These are phyloP conservation scores for Archips crataeganus DNA, from an alignment of 2,888 invertebrate genomes.

Conservation along the genomic window DNA sequence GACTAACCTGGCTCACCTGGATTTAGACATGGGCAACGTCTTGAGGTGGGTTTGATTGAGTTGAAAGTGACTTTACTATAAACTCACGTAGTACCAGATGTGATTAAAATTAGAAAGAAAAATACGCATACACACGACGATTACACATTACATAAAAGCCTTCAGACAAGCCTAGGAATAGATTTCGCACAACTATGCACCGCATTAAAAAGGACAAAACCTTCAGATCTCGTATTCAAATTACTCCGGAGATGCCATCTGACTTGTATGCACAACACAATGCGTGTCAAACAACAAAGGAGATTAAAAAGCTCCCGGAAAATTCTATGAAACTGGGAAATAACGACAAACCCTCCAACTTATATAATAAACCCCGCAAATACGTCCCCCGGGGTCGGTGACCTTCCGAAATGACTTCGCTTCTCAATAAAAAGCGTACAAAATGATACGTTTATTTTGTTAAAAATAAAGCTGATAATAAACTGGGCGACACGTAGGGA, in stretches of 20 bases:
- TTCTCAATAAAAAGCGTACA: conserved; percentile 40
- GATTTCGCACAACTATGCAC: not conserved
- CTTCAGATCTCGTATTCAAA: conserved; percentile 16
- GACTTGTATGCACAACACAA: conserved; percentile 23
- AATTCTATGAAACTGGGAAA: not conserved
- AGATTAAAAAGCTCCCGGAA: conserved; percentile 24
- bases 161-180: not conserved
- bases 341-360: conserved; percentile 7
- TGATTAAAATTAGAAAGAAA: too few species aligned
- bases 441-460: conserved; percentile 52
- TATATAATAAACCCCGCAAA: conserved; percentile 10
- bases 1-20: too few species aligned
- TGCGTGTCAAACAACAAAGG: conserved; percentile 28
- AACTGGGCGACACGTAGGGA: conserved; percentile 60
- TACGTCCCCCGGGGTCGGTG: conserved; percentile 3
- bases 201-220: conserved; percentile 12
- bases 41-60: too few species aligned
- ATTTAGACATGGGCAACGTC: too few species aligned
- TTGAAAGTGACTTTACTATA: too few species aligned
- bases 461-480: conserved; percentile 62
- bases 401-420: conserved; percentile 8
- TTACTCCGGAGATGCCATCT: not conserved
- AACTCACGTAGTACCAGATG: too few species aligned
- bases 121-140: not conserved
- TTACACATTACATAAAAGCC: not conserved